Conservation (phyloP, 2,113 vertebrate species). For the Oreochromis spilurus region DNA sequence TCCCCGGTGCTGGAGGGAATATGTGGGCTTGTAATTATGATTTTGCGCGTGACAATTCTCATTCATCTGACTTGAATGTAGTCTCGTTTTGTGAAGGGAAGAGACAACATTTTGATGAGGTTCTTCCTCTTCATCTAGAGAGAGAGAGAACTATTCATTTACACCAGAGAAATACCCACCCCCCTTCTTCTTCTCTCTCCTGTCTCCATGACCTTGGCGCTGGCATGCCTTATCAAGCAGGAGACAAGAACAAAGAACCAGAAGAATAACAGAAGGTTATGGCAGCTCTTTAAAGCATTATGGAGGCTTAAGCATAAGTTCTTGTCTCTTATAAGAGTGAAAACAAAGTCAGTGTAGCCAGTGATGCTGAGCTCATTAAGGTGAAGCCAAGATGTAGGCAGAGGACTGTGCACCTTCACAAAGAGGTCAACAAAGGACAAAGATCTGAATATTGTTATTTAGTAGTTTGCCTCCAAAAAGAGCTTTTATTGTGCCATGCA, state of each 20-base stretch:
- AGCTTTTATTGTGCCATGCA: background rate
- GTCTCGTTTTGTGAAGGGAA: constrained; percentile 55
- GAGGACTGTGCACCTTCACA: constrained; percentile 51
- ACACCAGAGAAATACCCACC: constrained; percentile 60
- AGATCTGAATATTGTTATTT: constrained; percentile 57
- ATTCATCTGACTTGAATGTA: constrained; percentile 74
- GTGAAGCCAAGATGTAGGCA: constrained; percentile 49
- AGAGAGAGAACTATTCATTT: constrained; percentile 67
- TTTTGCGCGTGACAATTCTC: constrained; percentile 71
- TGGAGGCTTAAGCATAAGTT: constrained; percentile 63
- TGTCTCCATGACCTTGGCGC: constrained; percentile 70
- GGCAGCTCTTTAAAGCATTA: constrained; percentile 70
- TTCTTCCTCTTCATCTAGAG: constrained; percentile 69
- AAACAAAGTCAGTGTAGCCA: constrained; percentile 58
- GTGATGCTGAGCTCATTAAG: constrained; percentile 55
- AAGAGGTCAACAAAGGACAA: constrained; percentile 64
- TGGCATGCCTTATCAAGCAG: constrained; percentile 69
- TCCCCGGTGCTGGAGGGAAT: constrained; percentile 60
- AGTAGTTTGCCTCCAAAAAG: constrained; percentile 16
- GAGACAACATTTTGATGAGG: constrained; percentile 74
- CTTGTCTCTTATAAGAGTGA: constrained; percentile 52
- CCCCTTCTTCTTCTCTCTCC: constrained; percentile 37
- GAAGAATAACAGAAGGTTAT: constrained; percentile 73
- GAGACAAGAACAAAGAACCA: constrained; percentile 71
- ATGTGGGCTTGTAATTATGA: constrained; percentile 69